phyloP scores from a whole-genome alignment of 2,888 invertebrate genomes.

The Netelia melanura region DNA sequence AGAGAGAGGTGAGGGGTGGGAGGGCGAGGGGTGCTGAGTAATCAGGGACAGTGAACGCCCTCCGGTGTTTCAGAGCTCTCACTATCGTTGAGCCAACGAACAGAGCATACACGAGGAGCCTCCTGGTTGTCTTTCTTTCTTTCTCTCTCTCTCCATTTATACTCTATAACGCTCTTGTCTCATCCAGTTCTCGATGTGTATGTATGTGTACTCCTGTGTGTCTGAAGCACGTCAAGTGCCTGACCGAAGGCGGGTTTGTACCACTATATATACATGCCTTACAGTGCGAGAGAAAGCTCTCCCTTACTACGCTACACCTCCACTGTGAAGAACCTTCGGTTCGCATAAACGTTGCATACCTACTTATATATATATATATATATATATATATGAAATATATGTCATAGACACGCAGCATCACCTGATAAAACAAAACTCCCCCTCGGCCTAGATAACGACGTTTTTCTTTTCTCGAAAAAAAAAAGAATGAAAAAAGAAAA shows the following conservation, averaged over 20 bases:
- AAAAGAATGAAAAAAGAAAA: no score
- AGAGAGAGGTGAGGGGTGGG: background rate
- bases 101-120: slow-evolving; percentile 19
- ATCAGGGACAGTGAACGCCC: slow-evolving; percentile 70
- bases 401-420: slow-evolving; percentile 2
- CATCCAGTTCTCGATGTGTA: background rate
- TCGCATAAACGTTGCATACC: background rate
- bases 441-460: slow-evolving; percentile 44
- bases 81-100: slow-evolving; percentile 41
- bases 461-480: background rate
- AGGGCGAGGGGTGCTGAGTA: slow-evolving; percentile 21
- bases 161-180: background rate
- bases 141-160: background rate
- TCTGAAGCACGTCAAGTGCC: slow-evolving; percentile 63
- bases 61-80: slow-evolving; percentile 41
- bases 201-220: background rate
- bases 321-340: slow-evolving; percentile 22
- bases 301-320: slow-evolving; percentile 10
- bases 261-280: background rate
- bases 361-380: background rate
- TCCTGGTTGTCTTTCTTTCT: slow-evolving; percentile 5
- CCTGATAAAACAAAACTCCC: slow-evolving; percentile 20
- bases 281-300: slow-evolving; percentile 5
- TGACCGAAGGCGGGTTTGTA: slow-evolving; percentile 53
- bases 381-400: background rate